Evolutionary conservation across 2,113 vertebrate genomes (phyloP).

Genomic region (Neotragus moschatus): DNA sequence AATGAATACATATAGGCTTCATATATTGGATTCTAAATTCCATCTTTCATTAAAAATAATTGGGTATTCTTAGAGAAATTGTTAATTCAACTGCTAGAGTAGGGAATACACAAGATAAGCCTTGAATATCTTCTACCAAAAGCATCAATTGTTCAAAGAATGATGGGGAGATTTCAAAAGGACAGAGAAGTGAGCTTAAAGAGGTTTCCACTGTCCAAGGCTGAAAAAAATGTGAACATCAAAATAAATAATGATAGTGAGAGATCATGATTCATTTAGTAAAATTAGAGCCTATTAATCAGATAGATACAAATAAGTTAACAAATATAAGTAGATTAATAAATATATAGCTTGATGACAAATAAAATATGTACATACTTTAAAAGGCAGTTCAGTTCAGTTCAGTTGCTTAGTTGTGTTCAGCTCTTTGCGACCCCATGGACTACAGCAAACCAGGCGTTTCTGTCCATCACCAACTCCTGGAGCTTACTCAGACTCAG

Average conservation of each 20-base stretch:
- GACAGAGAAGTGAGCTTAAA: background rate
- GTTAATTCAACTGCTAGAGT: background rate
- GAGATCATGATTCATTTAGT: background rate
- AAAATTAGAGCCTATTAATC: background rate
- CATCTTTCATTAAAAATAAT: background rate
- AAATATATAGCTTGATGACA: background rate
- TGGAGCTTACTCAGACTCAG: too few relatives aligned
- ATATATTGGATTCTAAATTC: background rate
- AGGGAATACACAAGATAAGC: background rate
- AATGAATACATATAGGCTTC: background rate
- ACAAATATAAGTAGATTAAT: background rate
- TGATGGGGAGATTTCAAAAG: background rate
- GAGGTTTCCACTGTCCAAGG: background rate
- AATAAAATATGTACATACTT: background rate
- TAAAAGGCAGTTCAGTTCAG: background rate
- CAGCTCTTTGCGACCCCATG: too few relatives aligned
- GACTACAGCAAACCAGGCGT: too few relatives aligned
- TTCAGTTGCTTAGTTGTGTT: too few relatives aligned
- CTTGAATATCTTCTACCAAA: background rate
- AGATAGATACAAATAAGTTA: background rate
- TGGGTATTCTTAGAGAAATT: background rate
- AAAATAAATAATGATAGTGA: background rate
- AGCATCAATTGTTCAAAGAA: background rate
- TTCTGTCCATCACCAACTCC: too few relatives aligned
- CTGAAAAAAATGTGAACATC: background rate